Evolutionary conservation across 2,113 vertebrate species (phyloP).

Genomic region (Cnemophilus loriae): DNA sequence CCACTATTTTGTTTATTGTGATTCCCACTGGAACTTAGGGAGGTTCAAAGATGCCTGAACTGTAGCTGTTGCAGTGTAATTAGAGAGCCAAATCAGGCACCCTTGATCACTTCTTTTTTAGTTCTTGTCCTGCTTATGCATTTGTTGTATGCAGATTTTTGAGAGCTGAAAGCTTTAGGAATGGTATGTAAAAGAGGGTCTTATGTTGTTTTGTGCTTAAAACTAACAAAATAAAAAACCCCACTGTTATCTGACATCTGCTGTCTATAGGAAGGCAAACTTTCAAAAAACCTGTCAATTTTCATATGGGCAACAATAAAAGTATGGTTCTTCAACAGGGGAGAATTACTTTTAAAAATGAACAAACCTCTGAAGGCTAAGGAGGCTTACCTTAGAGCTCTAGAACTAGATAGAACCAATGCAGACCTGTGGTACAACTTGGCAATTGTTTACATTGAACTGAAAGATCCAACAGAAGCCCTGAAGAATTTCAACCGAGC

Average conservation of each 20-base stretch:
- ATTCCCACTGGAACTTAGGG: neutral
- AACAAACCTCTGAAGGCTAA: constrained; percentile 92
- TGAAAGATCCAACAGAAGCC: constrained; percentile 92
- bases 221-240: neutral
- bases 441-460: constrained; percentile 96
- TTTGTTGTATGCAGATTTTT: neutral
- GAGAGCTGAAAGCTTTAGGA: neutral
- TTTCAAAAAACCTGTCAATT: neutral
- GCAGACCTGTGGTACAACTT: constrained; percentile 98
- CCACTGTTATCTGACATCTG: fast-evolving
- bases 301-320: neutral
- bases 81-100: neutral
- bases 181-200: neutral
- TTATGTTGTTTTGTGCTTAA: neutral
- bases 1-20: neutral
- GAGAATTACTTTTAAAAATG: constrained; percentile 96
- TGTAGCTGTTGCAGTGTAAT: neutral
- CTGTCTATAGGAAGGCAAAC: neutral
- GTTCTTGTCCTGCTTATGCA: neutral
- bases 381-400: constrained; percentile 89
- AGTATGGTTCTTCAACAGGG: constrained; percentile 75
- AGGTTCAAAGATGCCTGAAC: neutral
- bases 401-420: constrained; percentile 90
- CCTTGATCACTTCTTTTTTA: neutral
- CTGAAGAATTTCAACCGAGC: constrained; percentile 93